These are phyloP conservation scores for Saccopteryx bilineata DNA, from an alignment of 2,113 vertebrate genomes.

Conservation along the genomic window DNA sequence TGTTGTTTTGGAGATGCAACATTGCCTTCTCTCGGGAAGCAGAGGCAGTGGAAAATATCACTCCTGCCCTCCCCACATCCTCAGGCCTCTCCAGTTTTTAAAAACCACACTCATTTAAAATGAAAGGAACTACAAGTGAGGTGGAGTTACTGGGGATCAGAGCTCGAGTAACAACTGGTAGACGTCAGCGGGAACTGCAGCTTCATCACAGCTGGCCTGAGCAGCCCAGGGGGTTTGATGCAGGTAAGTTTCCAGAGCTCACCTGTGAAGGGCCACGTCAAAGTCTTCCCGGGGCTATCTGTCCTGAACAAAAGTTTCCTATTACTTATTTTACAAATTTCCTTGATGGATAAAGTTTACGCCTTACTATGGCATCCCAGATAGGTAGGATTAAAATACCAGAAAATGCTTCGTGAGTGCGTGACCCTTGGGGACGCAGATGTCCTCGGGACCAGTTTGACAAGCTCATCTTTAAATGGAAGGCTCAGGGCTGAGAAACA, in stretches of 20 bases:
- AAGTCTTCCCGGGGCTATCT: constrained; percentile 26
- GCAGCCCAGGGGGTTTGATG: neutral
- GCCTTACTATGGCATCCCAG: constrained; percentile 17
- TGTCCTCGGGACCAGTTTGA: neutral
- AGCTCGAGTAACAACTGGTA: neutral
- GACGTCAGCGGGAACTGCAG: neutral
- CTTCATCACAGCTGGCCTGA: neutral
- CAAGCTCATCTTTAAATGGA: neutral
- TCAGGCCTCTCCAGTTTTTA: constrained; percentile 46
- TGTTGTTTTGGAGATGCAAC: constrained; percentile 84
- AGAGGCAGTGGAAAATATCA: constrained; percentile 60
- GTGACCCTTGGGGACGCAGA: neutral
- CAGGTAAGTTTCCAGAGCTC: neutral
- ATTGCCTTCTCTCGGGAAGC: constrained; percentile 76
- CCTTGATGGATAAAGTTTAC: constrained; percentile 62
- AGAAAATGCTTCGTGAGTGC: constrained; percentile 39
- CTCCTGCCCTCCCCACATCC: neutral
- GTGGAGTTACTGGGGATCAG: neutral
- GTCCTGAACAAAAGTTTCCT: neutral
- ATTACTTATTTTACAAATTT: neutral
- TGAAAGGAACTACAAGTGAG: constrained; percentile 40
- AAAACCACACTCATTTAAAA: constrained; percentile 57
- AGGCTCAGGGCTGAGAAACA: neutral
- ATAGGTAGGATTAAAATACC: constrained; percentile 20
- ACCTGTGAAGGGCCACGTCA: constrained; percentile 24